Percentiles rank a stretch among this genome's conserved stretches.
Conservation (phyloP, 2,113 vertebrate genomes). For the Pavo muticus region DNA sequence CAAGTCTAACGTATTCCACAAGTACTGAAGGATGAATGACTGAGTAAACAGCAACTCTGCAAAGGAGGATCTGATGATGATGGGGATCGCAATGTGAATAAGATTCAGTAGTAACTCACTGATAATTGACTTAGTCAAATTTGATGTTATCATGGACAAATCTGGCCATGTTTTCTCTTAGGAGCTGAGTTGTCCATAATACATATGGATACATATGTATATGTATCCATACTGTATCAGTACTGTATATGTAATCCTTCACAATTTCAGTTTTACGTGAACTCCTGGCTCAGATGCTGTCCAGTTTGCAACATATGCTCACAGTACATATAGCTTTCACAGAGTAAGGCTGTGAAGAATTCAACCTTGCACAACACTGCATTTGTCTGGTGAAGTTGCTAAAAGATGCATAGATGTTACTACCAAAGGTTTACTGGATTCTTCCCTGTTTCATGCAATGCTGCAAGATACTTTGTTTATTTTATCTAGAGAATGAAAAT, state of each 20-base stretch:
- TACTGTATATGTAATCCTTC: background rate
- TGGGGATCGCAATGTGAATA: accelerated
- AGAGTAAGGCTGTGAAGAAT: background rate
- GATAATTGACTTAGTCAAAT: background rate
- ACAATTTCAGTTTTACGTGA: background rate
- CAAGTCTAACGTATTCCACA: background rate
- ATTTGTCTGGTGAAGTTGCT: background rate
- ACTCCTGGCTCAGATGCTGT: background rate
- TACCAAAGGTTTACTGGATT: background rate
- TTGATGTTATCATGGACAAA: background rate
- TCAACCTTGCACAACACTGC: accelerated
- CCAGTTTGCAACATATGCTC: background rate
- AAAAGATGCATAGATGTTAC: background rate
- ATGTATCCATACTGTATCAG: no score
- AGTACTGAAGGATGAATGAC: background rate
- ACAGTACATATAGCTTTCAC: accelerated
- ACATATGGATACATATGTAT: background rate
- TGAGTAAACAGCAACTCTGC: background rate
- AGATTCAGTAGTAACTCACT: background rate
- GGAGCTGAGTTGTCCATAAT: background rate
- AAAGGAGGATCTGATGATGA: background rate
- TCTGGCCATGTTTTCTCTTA: background rate
- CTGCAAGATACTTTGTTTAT: background rate
- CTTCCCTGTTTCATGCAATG: background rate
- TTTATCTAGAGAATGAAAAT: background rate